Base-by-base conservation (phyloP, 2,797 vertebrate genomes). In the Falco peregrinus region DNA sequence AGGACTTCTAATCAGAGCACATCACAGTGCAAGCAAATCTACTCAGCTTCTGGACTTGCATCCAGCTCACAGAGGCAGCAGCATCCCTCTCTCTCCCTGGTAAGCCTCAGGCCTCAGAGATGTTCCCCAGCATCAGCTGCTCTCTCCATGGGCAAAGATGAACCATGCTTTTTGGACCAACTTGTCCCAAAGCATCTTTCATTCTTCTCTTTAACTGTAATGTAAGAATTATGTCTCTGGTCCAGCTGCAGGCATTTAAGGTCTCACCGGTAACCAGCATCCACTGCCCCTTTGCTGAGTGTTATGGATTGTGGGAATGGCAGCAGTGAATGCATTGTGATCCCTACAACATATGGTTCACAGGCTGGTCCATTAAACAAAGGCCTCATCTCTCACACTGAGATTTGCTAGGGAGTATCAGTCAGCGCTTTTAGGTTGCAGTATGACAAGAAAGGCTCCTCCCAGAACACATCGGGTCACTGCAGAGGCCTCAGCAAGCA, bases 131-230 rank as follows among this genome's bases (percentile, higher is more conserved):
- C 33, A 54, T 21, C 25, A 3, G 7, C n/a, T 73, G 7, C 16
- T 56, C 24, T 64, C 51, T 81, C 78, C 70, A 10, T 21, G 28
- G 19, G 12, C 45, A 81, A 88, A 47, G 39, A 35, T 13, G 13
- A 21, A 45, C 50, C 4, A 1, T 2, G 1, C 0, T n/a, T 70
- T 85, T 84, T 33, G 9, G 13, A 80, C 26, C 5, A 57, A 21
- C 11, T 10, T 50, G 9, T 61, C n/a, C 37, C 10, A 71, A 43
- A 43, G 6, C 2, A 9, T 43, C 24, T 80, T 80, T 87, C 10
- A 6, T 73, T 84, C 29, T 64, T 79, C 57, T 75, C 6, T 68
- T 50, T 65, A 79, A 39, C 22, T 39, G 18, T n/a, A 75, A 57
- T n/a, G 14, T 50, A 51, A 69, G 29, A 77, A 69, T 69, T 77